Percentiles rank a stretch among this genome's conserved stretches.
Conservation (phyloP, 2,888 invertebrate species). For the Lordiphosa fenestrarum region DNA sequence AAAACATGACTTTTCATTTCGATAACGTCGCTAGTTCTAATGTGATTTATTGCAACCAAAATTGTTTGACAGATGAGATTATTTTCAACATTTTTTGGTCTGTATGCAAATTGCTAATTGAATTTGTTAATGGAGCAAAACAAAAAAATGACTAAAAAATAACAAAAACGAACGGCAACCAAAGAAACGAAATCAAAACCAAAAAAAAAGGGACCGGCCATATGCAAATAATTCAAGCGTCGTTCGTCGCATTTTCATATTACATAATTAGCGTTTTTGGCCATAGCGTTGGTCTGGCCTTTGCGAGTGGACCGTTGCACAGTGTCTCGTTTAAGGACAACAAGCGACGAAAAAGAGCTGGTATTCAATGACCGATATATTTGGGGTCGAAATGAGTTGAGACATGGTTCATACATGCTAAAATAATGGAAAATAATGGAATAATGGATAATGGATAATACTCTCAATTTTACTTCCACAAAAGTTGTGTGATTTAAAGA, state of each 20-base stretch:
- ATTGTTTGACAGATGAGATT: conserved; percentile 4
- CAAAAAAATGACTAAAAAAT: conserved; percentile 18
- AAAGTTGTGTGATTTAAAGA: no score
- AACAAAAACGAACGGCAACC: conserved; percentile 30
- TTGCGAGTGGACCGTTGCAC: not conserved
- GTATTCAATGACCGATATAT: no score
- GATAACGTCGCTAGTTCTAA: no score
- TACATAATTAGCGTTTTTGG: conserved; percentile 66
- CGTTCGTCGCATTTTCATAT: conserved; percentile 71
- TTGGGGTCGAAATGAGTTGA: no score
- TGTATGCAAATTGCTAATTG: conserved; percentile 63
- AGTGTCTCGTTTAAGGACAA: no score
- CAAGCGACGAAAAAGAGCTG: no score
- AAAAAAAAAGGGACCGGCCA: conserved; percentile 57
- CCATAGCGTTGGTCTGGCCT: conserved; percentile 4
- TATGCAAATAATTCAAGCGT: conserved; percentile 63
- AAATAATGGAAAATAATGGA: no score
- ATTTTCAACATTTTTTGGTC: conserved; percentile 1
- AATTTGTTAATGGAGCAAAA: conserved; percentile 54
- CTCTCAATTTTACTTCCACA: no score
- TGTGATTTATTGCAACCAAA: not conserved
- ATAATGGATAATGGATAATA: no score
- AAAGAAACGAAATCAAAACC: conserved; percentile 15
- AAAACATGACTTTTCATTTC: no score
- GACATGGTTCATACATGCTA: no score